phyloP scores from a whole-genome alignment of 2,113 vertebrate genomes.

The Taurulus bubalis region DNA sequence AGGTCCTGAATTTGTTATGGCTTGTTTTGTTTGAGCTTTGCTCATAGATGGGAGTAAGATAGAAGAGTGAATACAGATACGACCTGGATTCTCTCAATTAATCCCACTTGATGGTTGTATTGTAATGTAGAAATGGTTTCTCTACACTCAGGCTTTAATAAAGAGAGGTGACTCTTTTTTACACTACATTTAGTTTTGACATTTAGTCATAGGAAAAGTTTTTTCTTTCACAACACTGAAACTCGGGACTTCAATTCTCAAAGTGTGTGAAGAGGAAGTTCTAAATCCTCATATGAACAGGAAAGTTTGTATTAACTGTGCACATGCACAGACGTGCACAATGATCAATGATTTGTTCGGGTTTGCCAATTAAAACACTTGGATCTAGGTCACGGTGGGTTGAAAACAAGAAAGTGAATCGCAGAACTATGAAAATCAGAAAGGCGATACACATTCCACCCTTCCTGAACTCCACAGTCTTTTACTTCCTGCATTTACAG shows the following conservation, averaged over 20 bases:
- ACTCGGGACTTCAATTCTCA: not conserved
- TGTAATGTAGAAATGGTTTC: not conserved
- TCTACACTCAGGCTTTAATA: not conserved
- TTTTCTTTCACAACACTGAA: not conserved
- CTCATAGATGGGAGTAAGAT: not conserved
- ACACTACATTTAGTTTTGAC: not conserved
- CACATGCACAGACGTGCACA: not conserved
- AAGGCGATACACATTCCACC: not conserved
- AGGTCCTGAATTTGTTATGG: not conserved
- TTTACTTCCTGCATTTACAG: too few species aligned
- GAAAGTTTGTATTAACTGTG: not conserved
- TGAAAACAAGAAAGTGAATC: too few species aligned
- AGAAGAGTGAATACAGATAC: not conserved
- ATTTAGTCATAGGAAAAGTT: not conserved
- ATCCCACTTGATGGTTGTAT: not conserved
- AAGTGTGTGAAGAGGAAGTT: not conserved
- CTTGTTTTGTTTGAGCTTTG: slow-evolving; percentile 9
- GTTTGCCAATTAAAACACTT: not conserved
- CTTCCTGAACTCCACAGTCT: too few species aligned
- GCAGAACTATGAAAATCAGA: not conserved
- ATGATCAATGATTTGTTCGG: not conserved
- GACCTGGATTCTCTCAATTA: slow-evolving; percentile 1
- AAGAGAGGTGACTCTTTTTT: not conserved
- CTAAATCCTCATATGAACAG: not conserved
- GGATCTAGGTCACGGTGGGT: not conserved